Evolutionary conservation across 2,797 vertebrate species (phyloP).

Genomic region (Argya squamiceps): DNA sequence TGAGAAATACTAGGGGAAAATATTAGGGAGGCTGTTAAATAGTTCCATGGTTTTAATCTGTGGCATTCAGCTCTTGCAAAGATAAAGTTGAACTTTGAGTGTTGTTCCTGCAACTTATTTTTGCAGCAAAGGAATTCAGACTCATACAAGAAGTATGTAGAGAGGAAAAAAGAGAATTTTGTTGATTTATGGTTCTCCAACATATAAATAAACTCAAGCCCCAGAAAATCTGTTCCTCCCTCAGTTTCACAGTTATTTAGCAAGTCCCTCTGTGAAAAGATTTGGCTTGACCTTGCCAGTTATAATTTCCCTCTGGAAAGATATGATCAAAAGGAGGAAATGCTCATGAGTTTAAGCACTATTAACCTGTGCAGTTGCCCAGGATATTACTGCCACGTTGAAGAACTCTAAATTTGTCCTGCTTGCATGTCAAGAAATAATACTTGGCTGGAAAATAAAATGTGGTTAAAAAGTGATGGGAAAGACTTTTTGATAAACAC

Average conservation of each 20-base stretch:
- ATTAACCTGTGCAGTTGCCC: not conserved
- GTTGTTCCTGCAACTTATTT: not conserved
- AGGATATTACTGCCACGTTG: not conserved
- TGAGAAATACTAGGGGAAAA: not conserved
- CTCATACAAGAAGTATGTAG: not conserved
- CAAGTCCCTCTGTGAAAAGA: not conserved
- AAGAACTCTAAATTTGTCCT: not conserved
- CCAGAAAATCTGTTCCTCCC: not conserved
- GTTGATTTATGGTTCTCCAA: not conserved
- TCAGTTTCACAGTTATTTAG: not conserved
- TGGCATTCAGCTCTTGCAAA: rapidly evolving
- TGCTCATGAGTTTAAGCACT: not conserved
- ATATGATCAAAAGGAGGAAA: not conserved
- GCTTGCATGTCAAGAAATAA: not conserved
- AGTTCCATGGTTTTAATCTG: not conserved
- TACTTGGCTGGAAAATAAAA: not conserved
- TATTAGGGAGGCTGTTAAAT: not conserved
- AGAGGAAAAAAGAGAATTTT: not conserved
- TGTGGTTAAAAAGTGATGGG: not conserved
- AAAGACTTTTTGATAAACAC: not conserved
- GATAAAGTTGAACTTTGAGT: not conserved
- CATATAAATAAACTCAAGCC: not conserved
- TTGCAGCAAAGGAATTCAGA: not conserved
- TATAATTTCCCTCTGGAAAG: not conserved
- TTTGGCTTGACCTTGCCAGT: not conserved